Percentiles rank a stretch among this genome's conserved stretches.
Evolutionary conservation across 2,888 invertebrate species (phyloP).

Genomic region (Ormyrus thymus): DNA sequence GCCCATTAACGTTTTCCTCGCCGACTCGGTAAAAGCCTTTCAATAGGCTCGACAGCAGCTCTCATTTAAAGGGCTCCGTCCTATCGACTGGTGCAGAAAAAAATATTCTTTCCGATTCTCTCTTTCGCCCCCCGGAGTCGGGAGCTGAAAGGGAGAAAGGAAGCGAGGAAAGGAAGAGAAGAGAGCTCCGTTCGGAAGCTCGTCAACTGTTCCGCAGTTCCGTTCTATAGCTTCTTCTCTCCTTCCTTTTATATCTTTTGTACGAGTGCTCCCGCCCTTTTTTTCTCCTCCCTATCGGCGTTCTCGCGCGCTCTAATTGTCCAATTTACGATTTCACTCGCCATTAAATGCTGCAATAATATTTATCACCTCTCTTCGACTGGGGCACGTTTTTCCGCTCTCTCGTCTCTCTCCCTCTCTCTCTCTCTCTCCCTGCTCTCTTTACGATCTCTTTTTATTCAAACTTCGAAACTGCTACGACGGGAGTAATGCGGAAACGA

Average conservation of each 20-base stretch:
- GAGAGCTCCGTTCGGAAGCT: constrained; percentile 15
- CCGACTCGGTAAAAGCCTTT: not conserved
- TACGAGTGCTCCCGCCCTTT: not conserved
- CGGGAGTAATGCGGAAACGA: no score
- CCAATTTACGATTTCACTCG: constrained; percentile 43
- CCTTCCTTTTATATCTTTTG: not conserved
- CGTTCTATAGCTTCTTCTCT: not conserved
- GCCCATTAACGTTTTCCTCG: not conserved
- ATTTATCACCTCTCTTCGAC: constrained; percentile 21
- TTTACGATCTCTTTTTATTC: constrained; percentile 32
- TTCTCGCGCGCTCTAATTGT: constrained; percentile 31
- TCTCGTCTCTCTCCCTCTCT: no score
- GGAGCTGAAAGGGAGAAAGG: not conserved
- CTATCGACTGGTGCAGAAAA: constrained; percentile 1
- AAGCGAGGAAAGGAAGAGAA: not conserved
- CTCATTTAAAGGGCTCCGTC: constrained; percentile 8
- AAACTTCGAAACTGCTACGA: not conserved
- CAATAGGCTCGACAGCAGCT: not conserved
- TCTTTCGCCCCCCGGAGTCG: not conserved
- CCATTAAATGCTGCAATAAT: constrained; percentile 42
- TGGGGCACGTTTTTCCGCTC: not conserved
- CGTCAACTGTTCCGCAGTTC: constrained; percentile 24
- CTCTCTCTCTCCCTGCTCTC: no score
- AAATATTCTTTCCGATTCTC: constrained; percentile 28
- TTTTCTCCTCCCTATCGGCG: not conserved